Conservation (phyloP, 2,888 invertebrate species). For the Disparrhopalites patrizii region DNA sequence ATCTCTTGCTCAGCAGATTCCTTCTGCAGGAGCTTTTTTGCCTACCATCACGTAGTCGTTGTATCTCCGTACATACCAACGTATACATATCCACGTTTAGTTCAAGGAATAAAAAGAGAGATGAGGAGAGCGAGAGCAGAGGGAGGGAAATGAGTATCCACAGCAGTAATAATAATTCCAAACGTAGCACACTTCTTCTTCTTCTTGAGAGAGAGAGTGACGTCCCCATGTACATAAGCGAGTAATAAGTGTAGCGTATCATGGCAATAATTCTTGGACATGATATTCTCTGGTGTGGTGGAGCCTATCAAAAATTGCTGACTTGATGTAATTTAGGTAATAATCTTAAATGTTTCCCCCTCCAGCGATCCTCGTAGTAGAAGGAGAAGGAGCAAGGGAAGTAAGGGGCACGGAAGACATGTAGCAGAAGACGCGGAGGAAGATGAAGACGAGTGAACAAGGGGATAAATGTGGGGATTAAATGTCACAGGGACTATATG, state of each 20-base stretch:
- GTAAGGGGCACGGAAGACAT: background rate
- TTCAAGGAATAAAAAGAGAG: no score
- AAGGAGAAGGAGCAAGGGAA: slow-evolving; percentile 5
- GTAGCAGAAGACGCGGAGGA: background rate
- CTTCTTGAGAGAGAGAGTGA: no score
- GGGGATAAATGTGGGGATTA: no score
- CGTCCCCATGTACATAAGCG: no score
- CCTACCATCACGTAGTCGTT: no score
- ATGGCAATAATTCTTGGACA: slow-evolving; percentile 31
- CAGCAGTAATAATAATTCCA: slow-evolving; percentile 23
- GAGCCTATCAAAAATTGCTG: slow-evolving; percentile 37
- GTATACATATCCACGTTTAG: no score
- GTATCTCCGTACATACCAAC: no score
- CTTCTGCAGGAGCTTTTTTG: no score
- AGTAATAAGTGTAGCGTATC: no score
- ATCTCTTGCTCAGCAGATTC: no score
- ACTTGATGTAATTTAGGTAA: slow-evolving; percentile 38
- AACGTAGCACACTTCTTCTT: slow-evolving; percentile 11
- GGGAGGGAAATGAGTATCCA: no score
- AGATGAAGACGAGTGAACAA: no score
- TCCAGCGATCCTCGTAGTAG: slow-evolving; percentile 17
- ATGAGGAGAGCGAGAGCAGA: slow-evolving; percentile 12
- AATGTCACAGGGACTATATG: slow-evolving; percentile 31
- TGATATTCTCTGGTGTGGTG: slow-evolving; percentile 31
- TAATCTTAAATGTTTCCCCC: slow-evolving; percentile 36